Evolutionary conservation across 1,140 invertebrate genomes (phyloP), one percentile per base, ranked within the genome.

Genomic region (Cephus cinctus): DNA sequence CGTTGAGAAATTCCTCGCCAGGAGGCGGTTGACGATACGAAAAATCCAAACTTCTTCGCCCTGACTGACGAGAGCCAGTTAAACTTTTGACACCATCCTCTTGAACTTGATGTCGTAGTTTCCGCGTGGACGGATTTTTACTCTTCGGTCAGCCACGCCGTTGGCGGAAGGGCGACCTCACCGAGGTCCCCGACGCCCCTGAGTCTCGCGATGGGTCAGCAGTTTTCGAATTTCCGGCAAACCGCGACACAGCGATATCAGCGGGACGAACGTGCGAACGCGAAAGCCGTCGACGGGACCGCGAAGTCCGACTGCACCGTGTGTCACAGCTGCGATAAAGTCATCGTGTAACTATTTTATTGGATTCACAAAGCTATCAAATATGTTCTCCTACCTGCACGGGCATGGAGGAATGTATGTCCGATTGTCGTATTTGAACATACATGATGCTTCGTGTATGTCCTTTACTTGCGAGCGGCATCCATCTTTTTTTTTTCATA

Each of bases 271-370:
- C 46, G 5, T 36, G 40, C n/a, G 47, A 50, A 45, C 54, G 32
- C 39, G n/a, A n/a, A n/a, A n/a, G n/a, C n/a, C n/a, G n/a, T n/a
- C n/a, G n/a, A n/a, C n/a, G n/a, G n/a, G n/a, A n/a, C n/a, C n/a
- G n/a, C n/a, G n/a, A n/a, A 52, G 39, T 43, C 50, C 56, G 80
- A 80, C 59, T 78, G 78, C 32, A 83, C 85, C 38, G 78, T 80
- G 69, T 90, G 87, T 79, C 81, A 77, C 67, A 85, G 84, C 64
- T 90, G 87, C 77, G 83, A 85, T 76, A 79, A 81, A 63, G 79
- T 81, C 68, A 87, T 90, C 71, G 84, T 87, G 87, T 90, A 87
- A 90, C 82, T 81, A 73, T 67, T 60, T 43, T 47, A 11, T 30
- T 34, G 8, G n/a, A 23, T 43, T 12, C 42, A 9, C 36, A 43